Evolutionary conservation across 2,113 vertebrate species (phyloP).

Genomic region (Promerops cafer): DNA sequence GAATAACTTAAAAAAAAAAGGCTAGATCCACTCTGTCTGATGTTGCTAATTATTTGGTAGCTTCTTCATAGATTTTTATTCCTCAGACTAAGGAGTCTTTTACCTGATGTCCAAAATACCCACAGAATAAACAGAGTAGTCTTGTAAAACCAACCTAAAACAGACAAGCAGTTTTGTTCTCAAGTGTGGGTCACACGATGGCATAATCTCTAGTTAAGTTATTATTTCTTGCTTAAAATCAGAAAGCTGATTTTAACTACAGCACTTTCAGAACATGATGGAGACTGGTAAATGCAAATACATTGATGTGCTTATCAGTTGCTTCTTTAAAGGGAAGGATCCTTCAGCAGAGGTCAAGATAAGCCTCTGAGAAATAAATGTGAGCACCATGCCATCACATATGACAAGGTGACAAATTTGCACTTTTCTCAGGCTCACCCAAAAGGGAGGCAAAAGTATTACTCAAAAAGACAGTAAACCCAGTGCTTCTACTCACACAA

Average conservation of each 20-base stretch:
- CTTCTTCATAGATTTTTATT: neutral
- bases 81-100: neutral
- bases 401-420: neutral
- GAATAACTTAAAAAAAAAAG: neutral
- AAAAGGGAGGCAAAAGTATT: neutral
- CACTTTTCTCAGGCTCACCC: neutral
- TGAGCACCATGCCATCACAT: neutral
- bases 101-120: neutral
- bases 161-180: neutral
- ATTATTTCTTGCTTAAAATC: neutral
- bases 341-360: neutral
- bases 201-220: neutral
- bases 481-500: neutral
- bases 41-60: neutral
- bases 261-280: neutral
- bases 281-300: neutral
- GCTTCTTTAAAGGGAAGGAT: neutral
- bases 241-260: neutral
- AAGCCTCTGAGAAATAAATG: neutral
- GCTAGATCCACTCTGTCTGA: neutral
- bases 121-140: neutral
- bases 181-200: neutral
- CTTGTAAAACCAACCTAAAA: neutral
- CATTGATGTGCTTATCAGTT: neutral
- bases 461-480: neutral